Base-by-base conservation (phyloP, 2,888 invertebrate genomes). In the Xestia xanthographa region DNA sequence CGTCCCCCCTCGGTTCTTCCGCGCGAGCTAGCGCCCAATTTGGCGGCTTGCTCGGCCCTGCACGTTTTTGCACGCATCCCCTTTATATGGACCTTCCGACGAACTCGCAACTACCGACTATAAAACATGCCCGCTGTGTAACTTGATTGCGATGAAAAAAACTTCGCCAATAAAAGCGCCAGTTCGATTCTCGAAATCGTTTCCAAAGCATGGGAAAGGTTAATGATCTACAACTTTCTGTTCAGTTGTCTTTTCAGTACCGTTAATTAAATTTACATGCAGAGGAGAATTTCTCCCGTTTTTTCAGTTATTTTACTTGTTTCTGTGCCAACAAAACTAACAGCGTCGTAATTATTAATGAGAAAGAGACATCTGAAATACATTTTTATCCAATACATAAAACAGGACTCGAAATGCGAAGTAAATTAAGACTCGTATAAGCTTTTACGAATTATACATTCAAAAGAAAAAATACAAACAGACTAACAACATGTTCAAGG, bases 41-140 rank as follows among this genome's bases (percentile, higher is more conserved):
- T 92, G 93, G 92, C 91, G 88, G 82, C 87, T 89, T 85, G 86
- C 87, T 89, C 87, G 88, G 88, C 86, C 88, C 88, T 91, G 91
- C 92, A 90, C 92, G 92, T 94, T 94, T 94, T 94, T 94, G 91
- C 92, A 90, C 91, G 91, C 92, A 92, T 92, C 92, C 91, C 92
- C 88, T 90, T 91, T 89, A 90, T 90, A 90, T 89, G 89, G 86
- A 84, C 88, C 87, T 87, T 85, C 87, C 83, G 85, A 85, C 85
- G 71, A 83, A 83, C 84, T 87, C 79, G 72, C 87, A 75, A 87
- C 85, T 87, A 70, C 80, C 80, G 74, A 84, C 85, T 82, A 85
- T 90, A 89, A 90, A 90, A 90, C 89, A 89, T 83, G 85, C 83
- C 84, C 80, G 80, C 80, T 74, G 79, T 77, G 86, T 78, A 86